Conservation (phyloP, 2,113 vertebrate genomes). For the Pedionomus torquatus region DNA sequence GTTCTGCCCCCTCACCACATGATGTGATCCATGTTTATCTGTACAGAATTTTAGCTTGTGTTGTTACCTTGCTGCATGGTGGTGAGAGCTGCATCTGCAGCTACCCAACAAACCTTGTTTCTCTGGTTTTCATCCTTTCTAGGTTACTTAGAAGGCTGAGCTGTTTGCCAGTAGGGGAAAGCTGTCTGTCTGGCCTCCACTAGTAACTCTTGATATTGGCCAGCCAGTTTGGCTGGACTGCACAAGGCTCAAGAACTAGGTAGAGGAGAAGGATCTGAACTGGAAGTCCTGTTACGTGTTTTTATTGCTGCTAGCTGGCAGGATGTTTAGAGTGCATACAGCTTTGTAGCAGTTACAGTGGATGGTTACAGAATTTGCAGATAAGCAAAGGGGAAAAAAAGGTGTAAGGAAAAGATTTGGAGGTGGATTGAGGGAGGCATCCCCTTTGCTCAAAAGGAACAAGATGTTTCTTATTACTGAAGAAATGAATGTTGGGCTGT, state of each 20-base stretch:
- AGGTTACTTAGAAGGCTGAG: neutral
- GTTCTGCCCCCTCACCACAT: neutral
- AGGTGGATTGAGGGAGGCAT: neutral
- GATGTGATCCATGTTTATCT: neutral
- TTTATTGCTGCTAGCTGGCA: neutral
- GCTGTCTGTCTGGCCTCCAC: neutral
- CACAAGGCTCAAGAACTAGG: neutral
- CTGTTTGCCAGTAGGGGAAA: accelerated
- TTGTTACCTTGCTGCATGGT: neutral
- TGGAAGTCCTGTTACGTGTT: neutral
- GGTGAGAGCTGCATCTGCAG: neutral
- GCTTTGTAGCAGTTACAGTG: neutral
- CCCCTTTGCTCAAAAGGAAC: neutral
- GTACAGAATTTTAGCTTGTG: neutral
- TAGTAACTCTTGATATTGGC: neutral
- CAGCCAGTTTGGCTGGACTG: neutral
- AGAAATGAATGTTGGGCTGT: neutral
- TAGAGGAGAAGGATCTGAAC: neutral
- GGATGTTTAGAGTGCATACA: neutral
- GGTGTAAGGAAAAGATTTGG: neutral
- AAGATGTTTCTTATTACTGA: neutral
- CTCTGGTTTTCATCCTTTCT: neutral
- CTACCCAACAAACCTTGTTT: neutral
- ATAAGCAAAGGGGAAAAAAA: neutral
- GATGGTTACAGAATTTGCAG: neutral